Percentiles rank a stretch among this genome's conserved stretches.
Evolutionary conservation across 2,797 vertebrate genomes (phyloP).

Genomic region (Pseudotriccus pelzelni): DNA sequence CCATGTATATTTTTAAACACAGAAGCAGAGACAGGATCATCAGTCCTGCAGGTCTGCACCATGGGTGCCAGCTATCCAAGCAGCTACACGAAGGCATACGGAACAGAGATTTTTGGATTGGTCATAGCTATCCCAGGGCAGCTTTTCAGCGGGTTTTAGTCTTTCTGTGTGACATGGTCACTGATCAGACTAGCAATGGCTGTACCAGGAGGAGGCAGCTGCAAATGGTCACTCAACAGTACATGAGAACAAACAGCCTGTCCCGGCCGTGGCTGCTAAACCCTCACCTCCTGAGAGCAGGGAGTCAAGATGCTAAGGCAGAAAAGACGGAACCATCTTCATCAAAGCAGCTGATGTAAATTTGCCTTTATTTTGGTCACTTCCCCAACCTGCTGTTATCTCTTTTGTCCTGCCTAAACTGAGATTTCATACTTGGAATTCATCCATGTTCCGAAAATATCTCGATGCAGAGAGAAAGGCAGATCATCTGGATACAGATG

Average conservation of each 20-base stretch:
- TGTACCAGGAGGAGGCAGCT: not conserved
- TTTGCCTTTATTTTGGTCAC: not conserved
- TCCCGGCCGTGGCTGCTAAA: not conserved
- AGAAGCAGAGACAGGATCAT: not conserved
- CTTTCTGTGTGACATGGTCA: not conserved
- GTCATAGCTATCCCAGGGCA: not conserved
- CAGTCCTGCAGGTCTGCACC: not conserved
- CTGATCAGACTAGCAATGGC: not conserved
- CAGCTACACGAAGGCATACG: not conserved
- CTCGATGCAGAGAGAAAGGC: not conserved
- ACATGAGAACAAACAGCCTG: not conserved
- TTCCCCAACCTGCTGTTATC: not conserved
- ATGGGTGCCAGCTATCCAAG: not conserved
- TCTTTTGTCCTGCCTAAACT: not conserved
- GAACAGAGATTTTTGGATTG: not conserved
- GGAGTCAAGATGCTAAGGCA: not conserved
- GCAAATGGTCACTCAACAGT: not conserved
- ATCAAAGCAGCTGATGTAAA: not conserved
- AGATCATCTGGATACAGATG: not conserved
- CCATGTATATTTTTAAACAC: not conserved
- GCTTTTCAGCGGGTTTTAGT: not conserved
- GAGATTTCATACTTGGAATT: slow-evolving; percentile 17
- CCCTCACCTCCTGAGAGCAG: not conserved
- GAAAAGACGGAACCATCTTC: not conserved
- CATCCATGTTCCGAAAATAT: slow-evolving; percentile 36